Base-by-base conservation (phyloP, 2,113 vertebrate species). In the Mustela lutreola region DNA sequence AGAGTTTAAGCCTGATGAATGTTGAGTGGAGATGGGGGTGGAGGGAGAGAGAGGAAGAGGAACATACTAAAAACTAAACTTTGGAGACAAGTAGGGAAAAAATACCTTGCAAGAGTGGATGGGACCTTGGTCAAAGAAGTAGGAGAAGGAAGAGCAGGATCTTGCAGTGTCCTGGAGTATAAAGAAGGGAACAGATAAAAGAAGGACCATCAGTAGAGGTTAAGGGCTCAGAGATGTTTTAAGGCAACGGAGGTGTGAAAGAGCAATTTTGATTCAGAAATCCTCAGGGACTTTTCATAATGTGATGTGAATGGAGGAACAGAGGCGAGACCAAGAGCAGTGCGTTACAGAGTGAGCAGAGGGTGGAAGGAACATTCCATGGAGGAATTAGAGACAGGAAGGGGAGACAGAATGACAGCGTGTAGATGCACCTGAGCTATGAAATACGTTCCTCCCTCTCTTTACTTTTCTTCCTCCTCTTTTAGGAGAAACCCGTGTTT, bases 271-370 rank as follows among this genome's bases (percentile, higher is more conserved):
- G 56, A 67, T n/a, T 58, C 7, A 65, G 58, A 83, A 21, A 75
- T 73, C 24, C 33, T 63, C 62, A 21, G 26, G 89, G 28, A 75
- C 36, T 84, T 97, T 84, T 71, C 83, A 70, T 88, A 53, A 78
- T 58, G n/a, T 21, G n/a, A 31, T 67, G 15, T 71, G 31, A 85
- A 1, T 36, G 18, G n/a, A 63, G n/a, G 75, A 22, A 50, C 50
- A 48, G 42, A n/a, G 33, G 11, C 5, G 21, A 39, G 70, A 33
- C 15, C 12, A 22, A n/a, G 19, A 78, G 10, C 5, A 36, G 0
- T 7, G 0, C 6, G 2, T 26, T 62, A 24, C 5, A 70, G n/a
- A 70, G 24, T 19, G 45, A 82, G 22, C 21, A 65, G 18, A 28
- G 15, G 56, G 50, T n/a, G 39, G 19, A 28, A 45, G 63, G 7